A percentile compares a stretch with the other conserved stretches of the same genome.
phyloP scores from a whole-genome alignment of 2,888 invertebrate species.

The Caenorhabditis auriculariae region DNA sequence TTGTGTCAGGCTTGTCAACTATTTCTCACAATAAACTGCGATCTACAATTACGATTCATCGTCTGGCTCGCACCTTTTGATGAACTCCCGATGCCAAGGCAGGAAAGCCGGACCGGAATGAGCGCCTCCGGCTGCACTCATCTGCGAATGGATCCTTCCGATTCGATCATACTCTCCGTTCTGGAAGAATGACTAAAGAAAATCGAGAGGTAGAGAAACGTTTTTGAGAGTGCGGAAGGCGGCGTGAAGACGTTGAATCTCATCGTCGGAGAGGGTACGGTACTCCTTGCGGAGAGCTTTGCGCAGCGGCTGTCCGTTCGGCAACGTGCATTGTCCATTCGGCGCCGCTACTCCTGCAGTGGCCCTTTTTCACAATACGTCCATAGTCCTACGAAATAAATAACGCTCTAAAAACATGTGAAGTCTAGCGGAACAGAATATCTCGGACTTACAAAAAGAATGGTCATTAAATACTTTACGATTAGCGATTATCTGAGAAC shows the following conservation, averaged over 20 bases:
- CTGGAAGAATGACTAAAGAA: constrained; percentile 5
- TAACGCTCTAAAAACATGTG: too few relatives aligned
- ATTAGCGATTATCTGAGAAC: too few relatives aligned
- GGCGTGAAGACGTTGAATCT: constrained; percentile 35
- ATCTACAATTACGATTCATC: too few relatives aligned
- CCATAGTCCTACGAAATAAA: too few relatives aligned
- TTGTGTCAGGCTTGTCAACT: too few relatives aligned
- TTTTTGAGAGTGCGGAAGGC: constrained; percentile 35
- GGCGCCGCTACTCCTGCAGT: constrained; percentile 3
- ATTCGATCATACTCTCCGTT: constrained; percentile 39
- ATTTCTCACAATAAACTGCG: too few relatives aligned
- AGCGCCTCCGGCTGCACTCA: constrained; percentile 51
- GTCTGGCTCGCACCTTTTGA: not conserved
- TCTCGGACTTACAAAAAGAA: too few relatives aligned
- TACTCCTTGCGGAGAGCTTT: constrained; percentile 47
- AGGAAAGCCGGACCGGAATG: constrained; percentile 59
- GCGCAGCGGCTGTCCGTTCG: constrained; percentile 40
- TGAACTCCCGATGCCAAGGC: constrained; percentile 57
- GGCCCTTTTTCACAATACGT: too few relatives aligned
- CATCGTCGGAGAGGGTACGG: constrained; percentile 42
- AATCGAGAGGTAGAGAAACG: constrained; percentile 2
- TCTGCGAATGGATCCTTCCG: constrained; percentile 49
- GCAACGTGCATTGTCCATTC: constrained; percentile 30
- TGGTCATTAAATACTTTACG: too few relatives aligned
- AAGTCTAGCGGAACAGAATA: too few relatives aligned